Evolutionary conservation across 2,113 vertebrate genomes (phyloP).

Genomic region (Siniperca chuatsi): DNA sequence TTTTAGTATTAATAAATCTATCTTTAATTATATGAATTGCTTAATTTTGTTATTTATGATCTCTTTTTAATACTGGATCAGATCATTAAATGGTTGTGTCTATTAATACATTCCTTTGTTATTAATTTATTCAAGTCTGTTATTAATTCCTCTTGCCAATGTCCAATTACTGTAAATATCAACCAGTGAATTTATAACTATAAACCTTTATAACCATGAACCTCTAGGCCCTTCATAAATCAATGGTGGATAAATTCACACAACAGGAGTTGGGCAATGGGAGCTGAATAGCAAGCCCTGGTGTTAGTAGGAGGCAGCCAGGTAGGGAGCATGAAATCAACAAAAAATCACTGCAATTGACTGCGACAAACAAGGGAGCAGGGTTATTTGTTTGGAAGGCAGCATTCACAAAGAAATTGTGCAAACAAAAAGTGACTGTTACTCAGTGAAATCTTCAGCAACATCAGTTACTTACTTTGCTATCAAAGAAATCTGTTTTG

Average conservation of each 20-base stretch:
- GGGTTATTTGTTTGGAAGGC: conserved; percentile 38
- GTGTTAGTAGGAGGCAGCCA: conserved; percentile 28
- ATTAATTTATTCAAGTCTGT: not conserved
- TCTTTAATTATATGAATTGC: not conserved
- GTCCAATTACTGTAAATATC: not conserved
- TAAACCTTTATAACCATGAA: not conserved
- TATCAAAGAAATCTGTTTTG: not conserved
- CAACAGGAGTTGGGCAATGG: conserved; percentile 15
- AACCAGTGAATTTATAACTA: not conserved
- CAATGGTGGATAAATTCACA: conserved; percentile 29
- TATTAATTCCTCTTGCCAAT: conserved; percentile 17
- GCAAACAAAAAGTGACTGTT: conserved; percentile 6
- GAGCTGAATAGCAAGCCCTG: conserved; percentile 10
- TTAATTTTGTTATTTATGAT: not conserved
- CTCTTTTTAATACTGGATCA: not conserved
- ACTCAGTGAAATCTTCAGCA: not conserved
- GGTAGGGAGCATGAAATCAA: conserved; percentile 24
- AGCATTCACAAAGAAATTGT: conserved; percentile 52
- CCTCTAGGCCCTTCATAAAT: conserved; percentile 38
- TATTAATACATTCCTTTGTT: not conserved
- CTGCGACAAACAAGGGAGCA: conserved; percentile 8
- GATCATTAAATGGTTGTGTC: not conserved
- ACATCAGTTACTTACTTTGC: not conserved
- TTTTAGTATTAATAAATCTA: not conserved
- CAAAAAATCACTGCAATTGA: conserved; percentile 6